These are phyloP conservation scores for Diachasmimorpha longicaudata DNA, from an alignment of 1,140 invertebrate genomes.

Conservation along the genomic window DNA sequence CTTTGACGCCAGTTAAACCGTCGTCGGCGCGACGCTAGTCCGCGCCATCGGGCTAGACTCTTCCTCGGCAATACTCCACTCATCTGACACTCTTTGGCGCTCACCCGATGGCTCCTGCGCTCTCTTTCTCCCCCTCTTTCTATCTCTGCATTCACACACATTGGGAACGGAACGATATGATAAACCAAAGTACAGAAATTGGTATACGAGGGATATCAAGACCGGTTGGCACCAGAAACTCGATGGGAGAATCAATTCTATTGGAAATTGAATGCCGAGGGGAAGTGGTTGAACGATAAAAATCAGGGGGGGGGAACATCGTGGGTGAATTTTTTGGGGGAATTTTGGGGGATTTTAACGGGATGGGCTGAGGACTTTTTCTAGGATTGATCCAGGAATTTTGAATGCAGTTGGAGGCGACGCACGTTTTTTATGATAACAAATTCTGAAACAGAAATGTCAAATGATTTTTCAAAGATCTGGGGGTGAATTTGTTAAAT, in stretches of 20 bases:
- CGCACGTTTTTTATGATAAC: too few species aligned
- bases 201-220: constrained; percentile 4
- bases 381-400: too few species aligned
- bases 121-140: neutral
- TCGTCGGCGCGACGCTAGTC: neutral
- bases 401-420: too few species aligned
- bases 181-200: constrained; percentile 7
- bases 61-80: neutral
- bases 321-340: too few species aligned
- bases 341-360: too few species aligned
- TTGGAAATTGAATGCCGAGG: neutral
- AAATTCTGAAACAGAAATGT: too few species aligned
- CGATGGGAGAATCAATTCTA: neutral
- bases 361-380: too few species aligned
- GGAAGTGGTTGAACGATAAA: too few species aligned
- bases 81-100: constrained; percentile 10
- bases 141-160: neutral
- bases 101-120: neutral
- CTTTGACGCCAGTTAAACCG: constrained; percentile 6
- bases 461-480: too few species aligned
- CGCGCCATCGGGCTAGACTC: constrained; percentile 4
- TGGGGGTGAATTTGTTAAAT: too few species aligned
- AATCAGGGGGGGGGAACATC: too few species aligned
- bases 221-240: neutral
- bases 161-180: neutral